Evolutionary conservation across 2,888 invertebrate species (phyloP), one percentile per base, ranked within the genome.

Genomic region (Meiosimyza platycephala): DNA sequence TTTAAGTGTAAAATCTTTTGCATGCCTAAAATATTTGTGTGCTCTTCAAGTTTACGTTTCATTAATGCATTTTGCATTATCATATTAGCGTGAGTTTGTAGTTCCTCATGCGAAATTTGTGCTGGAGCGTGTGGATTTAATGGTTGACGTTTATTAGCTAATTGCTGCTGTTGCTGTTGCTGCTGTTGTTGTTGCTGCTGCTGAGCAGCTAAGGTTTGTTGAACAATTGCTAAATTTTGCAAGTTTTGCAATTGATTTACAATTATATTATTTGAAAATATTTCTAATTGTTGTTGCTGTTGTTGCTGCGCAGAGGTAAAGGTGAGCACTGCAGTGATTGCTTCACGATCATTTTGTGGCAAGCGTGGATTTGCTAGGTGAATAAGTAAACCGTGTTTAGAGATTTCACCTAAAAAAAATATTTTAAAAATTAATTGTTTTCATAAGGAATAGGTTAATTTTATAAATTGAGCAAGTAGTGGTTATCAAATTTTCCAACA

Each of bases 51-150:
- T 74, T 85, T 85, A 33, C 86, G 85, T 64, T 86, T 86, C 71
- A 86, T 81, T 64, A 85, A 80, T n/a, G 85, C 85, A 78, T 86
- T 85, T 52, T 86, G 85, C 83, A 85, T 85, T 67, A 85, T 86
- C 13, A 80, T 77, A 72, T 84, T 85, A 6, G 85, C 84, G 78
- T 85, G 86, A 1, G 83, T 81, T 72, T 85, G 84, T 47, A 85
- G 72, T 70, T 86, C 86, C 75, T 86, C 86, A 47, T 85, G 86
- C 0, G 84, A 80, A 48, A 85, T 74, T 16, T 77, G 75, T 54
- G 73, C 74, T n/a, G 62, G 62, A 54, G n/a, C 47, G 33, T 62
- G 63, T 67, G 67, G 51, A 59, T 60, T 60, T 18, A 69, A 50
- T 22, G 48, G 47, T 7, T 18, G 63, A 52, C 70, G 70, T 51